phyloP scores from a whole-genome alignment of 2,888 invertebrate genomes.

The Stenotaenia linearis region DNA sequence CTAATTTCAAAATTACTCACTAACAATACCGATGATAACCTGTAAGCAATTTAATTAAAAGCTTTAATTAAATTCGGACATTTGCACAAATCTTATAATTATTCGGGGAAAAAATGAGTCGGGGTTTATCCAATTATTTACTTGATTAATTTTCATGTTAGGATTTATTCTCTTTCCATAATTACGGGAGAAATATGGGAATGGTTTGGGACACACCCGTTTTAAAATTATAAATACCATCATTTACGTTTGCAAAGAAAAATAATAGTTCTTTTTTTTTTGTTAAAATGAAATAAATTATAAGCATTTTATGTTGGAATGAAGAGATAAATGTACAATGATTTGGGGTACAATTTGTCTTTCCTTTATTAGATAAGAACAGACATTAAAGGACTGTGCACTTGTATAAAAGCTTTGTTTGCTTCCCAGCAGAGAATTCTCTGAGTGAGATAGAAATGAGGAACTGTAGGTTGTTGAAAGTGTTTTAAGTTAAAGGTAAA shows the following conservation, averaged over 20 bases:
- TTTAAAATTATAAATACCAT: neutral
- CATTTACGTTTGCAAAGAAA: neutral
- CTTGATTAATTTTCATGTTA: neutral
- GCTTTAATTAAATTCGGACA: neutral
- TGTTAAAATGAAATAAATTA: neutral
- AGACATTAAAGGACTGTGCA: neutral
- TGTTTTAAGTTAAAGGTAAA: neutral
- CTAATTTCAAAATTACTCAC: neutral
- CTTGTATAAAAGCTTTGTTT: conserved; percentile 17
- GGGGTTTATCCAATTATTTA: neutral
- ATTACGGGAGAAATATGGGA: neutral
- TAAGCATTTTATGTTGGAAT: neutral
- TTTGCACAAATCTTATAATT: neutral
- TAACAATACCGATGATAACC: neutral
- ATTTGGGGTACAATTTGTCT: conserved; percentile 14
- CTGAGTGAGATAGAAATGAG: neutral
- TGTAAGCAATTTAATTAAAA: too few species aligned
- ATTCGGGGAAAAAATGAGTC: neutral
- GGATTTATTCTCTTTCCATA: neutral
- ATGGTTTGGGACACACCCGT: neutral
- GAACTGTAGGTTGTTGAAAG: neutral
- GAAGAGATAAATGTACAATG: neutral
- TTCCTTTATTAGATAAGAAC: neutral
- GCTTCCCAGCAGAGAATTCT: neutral
- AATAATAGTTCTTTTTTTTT: neutral